Evolutionary conservation across 2,888 invertebrate species (phyloP), one percentile per base, ranked within the genome.

Genomic region (Syrista parreyssii): DNA sequence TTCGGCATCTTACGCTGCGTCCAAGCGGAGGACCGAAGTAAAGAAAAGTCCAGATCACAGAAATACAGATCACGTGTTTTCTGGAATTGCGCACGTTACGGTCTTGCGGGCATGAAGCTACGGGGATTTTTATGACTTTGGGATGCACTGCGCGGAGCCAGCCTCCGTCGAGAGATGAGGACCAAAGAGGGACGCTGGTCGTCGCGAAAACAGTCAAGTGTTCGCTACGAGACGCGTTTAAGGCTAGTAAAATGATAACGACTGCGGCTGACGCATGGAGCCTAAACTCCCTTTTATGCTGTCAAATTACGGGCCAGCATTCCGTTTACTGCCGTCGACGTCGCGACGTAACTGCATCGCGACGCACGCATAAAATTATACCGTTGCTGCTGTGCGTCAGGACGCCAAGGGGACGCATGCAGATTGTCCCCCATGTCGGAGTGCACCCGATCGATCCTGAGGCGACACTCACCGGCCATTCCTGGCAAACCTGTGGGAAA

Each of bases 161-260:
- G 3, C 12, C 36, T 36, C 36, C 12, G 4, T 36, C 36, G 12
- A 36, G 36, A 12, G 4, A 15, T 4, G 15, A 15, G 15, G 40
- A 40, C 4, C 40, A 40, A 40, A 15, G 40, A 6, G 40, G 40
- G 15, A 40, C 15, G 40, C 40, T 4, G 40, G 15, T 15, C 15
- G 40, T 40, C 40, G 15, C 33, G 33, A 33, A 68, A 79, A 76
- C 69, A 79, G 80, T 84, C 81, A 80, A 83, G 82, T 83, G 85
- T 86, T 85, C 82, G 77, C 80, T 81, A 82, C 83, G 82, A 81
- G 40, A 40, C 40, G 76, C 85, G 83, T 88, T 88, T 87, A 85
- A 81, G 81, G 86, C 85, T 84, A 87, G 85, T 89, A 89, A 89
- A 89, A 87, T 86, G 86, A 85, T 88, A 89, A 89, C 88, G 88